phyloP scores from a whole-genome alignment of 1,140 invertebrate species.

The Scaptodrosophila lebanonensis region DNA sequence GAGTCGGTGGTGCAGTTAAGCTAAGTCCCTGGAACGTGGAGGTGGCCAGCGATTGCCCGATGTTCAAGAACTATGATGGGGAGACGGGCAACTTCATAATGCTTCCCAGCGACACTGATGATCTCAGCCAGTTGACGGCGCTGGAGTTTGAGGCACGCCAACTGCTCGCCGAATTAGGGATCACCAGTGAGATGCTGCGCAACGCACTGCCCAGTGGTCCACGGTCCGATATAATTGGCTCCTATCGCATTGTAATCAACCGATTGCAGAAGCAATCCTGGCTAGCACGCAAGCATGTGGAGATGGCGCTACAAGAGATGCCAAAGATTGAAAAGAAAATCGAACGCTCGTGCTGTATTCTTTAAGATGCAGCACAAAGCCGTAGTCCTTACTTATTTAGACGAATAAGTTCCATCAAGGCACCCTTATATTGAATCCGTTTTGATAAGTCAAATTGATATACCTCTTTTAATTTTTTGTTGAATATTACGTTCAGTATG shows the following conservation, averaged over 20 bases:
- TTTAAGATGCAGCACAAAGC: constrained; percentile 55
- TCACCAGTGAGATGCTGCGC: constrained; percentile 75
- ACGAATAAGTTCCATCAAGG: too few species aligned
- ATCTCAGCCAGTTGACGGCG: constrained; percentile 69
- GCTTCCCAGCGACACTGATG: constrained; percentile 76
- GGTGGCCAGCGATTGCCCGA: constrained; percentile 59
- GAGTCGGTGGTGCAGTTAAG: constrained; percentile 29
- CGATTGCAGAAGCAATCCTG: constrained; percentile 76
- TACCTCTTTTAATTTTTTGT: too few species aligned
- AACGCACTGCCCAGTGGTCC: constrained; percentile 73
- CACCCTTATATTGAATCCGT: too few species aligned
- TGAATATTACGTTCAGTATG: too few species aligned
- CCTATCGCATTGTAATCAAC: constrained; percentile 78
- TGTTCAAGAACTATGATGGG: constrained; percentile 76
- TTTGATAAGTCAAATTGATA: too few species aligned
- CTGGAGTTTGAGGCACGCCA: constrained; percentile 77
- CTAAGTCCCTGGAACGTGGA: constrained; percentile 68
- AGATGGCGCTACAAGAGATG: constrained; percentile 67
- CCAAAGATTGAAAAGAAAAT: constrained; percentile 68
- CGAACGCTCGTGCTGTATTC: constrained; percentile 71
- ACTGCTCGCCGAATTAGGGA: constrained; percentile 75
- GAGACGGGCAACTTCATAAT: constrained; percentile 77
- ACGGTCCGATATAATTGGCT: constrained; percentile 77
- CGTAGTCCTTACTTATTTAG: too few species aligned
- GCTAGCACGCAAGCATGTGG: constrained; percentile 69